Evolutionary conservation across 1,140 invertebrate species (phyloP).

Genomic region (Caerostris extrusa): DNA sequence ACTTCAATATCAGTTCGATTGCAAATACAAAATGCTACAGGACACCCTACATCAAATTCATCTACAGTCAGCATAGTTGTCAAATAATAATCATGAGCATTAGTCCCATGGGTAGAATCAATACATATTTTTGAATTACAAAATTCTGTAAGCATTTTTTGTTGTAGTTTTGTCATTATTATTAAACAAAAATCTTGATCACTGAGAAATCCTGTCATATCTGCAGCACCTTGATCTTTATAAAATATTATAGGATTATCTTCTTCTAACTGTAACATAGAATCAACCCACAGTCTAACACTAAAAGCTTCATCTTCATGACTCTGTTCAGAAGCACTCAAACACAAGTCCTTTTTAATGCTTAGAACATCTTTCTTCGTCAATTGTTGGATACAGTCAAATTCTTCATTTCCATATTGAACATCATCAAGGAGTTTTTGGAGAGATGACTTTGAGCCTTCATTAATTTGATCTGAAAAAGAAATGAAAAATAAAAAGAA

Average conservation of each 20-base stretch:
- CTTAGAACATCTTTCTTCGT: conserved; percentile 36
- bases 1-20: conserved; percentile 23
- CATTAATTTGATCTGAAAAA: conserved; percentile 21
- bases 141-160: conserved; percentile 62
- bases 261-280: conserved; percentile 24
- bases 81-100: conserved; percentile 60
- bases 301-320: conserved; percentile 46
- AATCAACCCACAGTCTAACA: conserved; percentile 44
- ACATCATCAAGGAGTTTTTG: conserved; percentile 48
- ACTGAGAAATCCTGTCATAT: neutral
- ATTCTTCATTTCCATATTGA: neutral
- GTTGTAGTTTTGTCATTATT: conserved; percentile 41
- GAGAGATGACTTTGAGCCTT: neutral
- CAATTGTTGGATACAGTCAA: conserved; percentile 15
- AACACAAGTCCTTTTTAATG: conserved; percentile 1
- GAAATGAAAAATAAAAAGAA: neutral
- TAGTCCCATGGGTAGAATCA: conserved; percentile 74
- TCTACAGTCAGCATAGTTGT: conserved; percentile 67
- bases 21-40: conserved; percentile 58
- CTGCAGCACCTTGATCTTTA: conserved; percentile 40
- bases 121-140: conserved; percentile 73
- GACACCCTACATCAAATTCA: conserved; percentile 59
- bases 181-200: conserved; percentile 42
- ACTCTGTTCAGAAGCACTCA: neutral
- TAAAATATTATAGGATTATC: conserved; percentile 61